Base-by-base conservation (phyloP, 1,140 invertebrate species). In the Palaemon carinicauda region DNA sequence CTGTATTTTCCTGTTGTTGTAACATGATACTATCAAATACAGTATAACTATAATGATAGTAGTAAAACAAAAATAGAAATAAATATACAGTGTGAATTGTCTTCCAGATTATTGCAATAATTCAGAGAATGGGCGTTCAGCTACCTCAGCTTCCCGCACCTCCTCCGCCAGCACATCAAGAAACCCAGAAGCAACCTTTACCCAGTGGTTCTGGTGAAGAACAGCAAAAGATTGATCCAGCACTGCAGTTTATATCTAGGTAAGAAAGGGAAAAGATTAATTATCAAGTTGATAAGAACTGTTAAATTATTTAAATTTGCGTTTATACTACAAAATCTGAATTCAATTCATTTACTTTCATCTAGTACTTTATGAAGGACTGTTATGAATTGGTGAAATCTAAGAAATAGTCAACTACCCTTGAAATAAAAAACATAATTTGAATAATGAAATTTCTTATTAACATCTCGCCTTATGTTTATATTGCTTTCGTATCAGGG, bases 111-210 rank as follows among this genome's bases (percentile, higher is more conserved):
- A 24, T 86, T 15, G 51, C 56, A 73, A 15, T 80, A 29, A 73
- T 80, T 14, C 77, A 86, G 14, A 79, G 77, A n/a, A 80, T 86
- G 77, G 83, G 83, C 12, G 78, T 86, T 19, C 77, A 80, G 29
- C 29, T 86, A 9, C 77, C 77, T n/a, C 54, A 54, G 21, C 60
- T 86, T 15, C n/a, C n/a, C n/a, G 54, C 56, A 21, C 24, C 83
- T 7, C 75, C 83, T n/a, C 83, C 75, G 19, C 74, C 29, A 69
- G 54, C 27, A 69, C 54, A 54, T 53, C 52, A 31, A 50, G 21
- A 3, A 19, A 15, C 12, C 21, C 27, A 7, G 10, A 33, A 21
- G 19, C 29, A 77, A 41, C 54, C 19, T n/a, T n/a, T 75, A 73
- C 3, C 17, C 9, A 1, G 14, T 33, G 56, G 21, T 60, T 4